Conservation (phyloP, 1,140 invertebrate species). For the Spodoptera frugiperda region DNA sequence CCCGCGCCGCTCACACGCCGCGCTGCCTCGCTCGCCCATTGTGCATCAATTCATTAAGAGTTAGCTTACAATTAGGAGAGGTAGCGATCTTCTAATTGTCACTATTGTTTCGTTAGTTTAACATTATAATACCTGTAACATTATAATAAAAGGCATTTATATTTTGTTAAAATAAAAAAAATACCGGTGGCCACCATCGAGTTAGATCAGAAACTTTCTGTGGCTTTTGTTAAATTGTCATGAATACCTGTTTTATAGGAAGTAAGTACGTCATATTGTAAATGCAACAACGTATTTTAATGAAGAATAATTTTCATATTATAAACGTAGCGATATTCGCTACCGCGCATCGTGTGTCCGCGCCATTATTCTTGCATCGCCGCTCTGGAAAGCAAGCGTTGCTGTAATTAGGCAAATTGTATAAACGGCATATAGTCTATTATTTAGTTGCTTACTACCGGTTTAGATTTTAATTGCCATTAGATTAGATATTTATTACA, state of each 20-base stretch:
- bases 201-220: too few relatives aligned
- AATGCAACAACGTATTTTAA: too few relatives aligned
- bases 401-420: constrained; percentile 69
- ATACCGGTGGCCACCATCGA: too few relatives aligned
- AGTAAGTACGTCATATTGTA: too few relatives aligned
- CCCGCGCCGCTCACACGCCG: constrained; percentile 39
- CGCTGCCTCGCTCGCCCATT: constrained; percentile 41
- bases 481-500: constrained; percentile 58
- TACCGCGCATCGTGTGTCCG: constrained; percentile 21
- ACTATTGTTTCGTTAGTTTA: too few relatives aligned
- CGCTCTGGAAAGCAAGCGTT: constrained; percentile 59
- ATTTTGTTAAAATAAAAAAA: too few relatives aligned
- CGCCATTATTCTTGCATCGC: constrained; percentile 55
- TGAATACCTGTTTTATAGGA: too few relatives aligned
- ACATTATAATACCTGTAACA: too few relatives aligned
- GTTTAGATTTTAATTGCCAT: constrained; percentile 65
- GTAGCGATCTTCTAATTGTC: background rate
- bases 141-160: too few relatives aligned
- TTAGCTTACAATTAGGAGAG: background rate
- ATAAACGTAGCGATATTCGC: background rate
- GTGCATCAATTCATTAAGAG: constrained; percentile 57
- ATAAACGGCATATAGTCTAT: constrained; percentile 63
- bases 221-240: too few relatives aligned
- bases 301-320: background rate
- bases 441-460: constrained; percentile 59